Conservation (phyloP, 2,113 vertebrate species). For the Butorides virescens region DNA sequence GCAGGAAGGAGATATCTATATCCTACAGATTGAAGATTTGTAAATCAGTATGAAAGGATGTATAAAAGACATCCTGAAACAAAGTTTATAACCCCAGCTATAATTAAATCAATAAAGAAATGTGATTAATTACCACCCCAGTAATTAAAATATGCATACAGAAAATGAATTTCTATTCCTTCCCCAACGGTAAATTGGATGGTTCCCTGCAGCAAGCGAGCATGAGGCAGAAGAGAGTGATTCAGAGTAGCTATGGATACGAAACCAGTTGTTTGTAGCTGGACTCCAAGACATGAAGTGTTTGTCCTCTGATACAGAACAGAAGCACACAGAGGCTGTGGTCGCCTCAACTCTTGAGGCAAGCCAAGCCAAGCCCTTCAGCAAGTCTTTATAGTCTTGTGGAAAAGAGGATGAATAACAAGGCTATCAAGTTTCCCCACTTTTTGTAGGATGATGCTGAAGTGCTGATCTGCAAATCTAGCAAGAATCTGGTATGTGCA, state of each 20-base stretch:
- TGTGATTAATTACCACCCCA: background rate
- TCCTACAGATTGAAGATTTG: background rate
- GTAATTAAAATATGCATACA: background rate
- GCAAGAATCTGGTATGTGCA: background rate
- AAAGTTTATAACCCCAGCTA: background rate
- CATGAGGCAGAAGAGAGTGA: background rate
- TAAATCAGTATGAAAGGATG: background rate
- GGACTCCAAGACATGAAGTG: background rate
- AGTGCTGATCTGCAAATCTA: background rate
- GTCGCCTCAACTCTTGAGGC: background rate
- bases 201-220: background rate
- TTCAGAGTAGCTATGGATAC: background rate
- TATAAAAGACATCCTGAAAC: background rate
- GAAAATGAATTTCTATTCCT: background rate
- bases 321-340: background rate
- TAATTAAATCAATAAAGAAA: background rate
- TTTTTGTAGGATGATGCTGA: background rate
- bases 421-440: background rate
- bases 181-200: background rate
- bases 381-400: background rate
- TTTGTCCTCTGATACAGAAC: background rate
- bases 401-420: background rate
- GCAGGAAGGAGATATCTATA: background rate
- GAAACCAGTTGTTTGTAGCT: background rate
- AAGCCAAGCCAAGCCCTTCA: background rate